Base-by-base conservation (phyloP, 1,140 invertebrate genomes). In the Trichonephila inaurata region DNA sequence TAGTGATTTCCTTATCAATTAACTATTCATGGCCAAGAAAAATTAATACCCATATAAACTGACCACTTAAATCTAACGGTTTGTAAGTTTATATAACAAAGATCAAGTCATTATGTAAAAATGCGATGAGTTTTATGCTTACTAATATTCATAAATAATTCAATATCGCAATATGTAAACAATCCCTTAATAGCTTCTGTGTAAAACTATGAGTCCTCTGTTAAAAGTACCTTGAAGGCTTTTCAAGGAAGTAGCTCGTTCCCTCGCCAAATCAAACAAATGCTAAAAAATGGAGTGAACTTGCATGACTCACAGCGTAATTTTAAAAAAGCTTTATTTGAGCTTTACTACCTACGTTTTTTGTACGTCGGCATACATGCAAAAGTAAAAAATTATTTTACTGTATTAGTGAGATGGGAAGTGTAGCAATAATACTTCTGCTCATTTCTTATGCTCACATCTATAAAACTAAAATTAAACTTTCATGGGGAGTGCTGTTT, bases 251-350 rank as follows among this genome's bases (percentile, higher is more conserved):
- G 58, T 12, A 83, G 44, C 19, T 16, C 7, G 58, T 51, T 58
- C 12, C 21, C 12, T 51, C 82, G 82, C 82, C 82, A 85, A 85
- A 85, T 85, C n/a, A 85, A 85, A 85, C 82, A 85, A 85, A 85
- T 19, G 58, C 12, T 77, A 77, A 77, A 77, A 77, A 77, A 77
- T 77, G 6, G 28, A 40, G 28, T 19, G 69, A 33, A 28, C 69
- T 77, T 77, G 69, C 16, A 3, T 77, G 69, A 77, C 69, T 77
- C 3, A 51, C 12, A 28, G 28, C 28, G 69, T 24, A 33, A 33
- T 77, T 77, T 77, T 33, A 77, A 77, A 28, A 77, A 77, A 33
- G 69, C 28, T 77, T 77, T 77, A 77, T 77, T 77, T 77, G 69
- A 33, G 24, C 28, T 28, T 77, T 77, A 77, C 69, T 40, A 77